Evolutionary conservation across 2,113 vertebrate genomes (phyloP).

Genomic region (Orcinus orca): DNA sequence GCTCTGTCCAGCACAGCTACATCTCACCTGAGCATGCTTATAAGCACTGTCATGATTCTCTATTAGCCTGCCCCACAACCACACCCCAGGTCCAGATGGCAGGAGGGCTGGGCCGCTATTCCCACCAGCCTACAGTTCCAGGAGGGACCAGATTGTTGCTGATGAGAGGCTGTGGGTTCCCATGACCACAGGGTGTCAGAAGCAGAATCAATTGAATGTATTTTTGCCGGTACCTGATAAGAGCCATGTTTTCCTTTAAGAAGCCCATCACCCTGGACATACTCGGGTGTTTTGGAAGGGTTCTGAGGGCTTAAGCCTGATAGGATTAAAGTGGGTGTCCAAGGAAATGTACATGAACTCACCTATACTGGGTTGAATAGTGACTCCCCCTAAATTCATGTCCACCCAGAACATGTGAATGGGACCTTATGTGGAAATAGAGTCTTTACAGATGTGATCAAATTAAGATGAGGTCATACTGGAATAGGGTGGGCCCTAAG

Average conservation of each 20-base stretch:
- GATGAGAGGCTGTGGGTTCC: not conserved
- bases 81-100: not conserved
- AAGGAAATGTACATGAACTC: not conserved
- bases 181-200: not conserved
- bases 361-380: not conserved
- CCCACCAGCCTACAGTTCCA: not conserved
- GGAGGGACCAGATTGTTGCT: not conserved
- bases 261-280: not conserved
- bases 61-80: not conserved
- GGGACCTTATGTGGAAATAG: not conserved
- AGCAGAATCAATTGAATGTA: not conserved
- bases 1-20: not conserved
- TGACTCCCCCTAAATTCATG: not conserved
- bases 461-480: not conserved
- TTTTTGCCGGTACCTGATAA: not conserved
- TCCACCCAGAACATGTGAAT: not conserved
- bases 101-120: not conserved
- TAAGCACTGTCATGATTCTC: not conserved
- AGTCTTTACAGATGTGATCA: not conserved
- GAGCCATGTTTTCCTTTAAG: not conserved
- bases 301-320: not conserved
- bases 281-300: not conserved
- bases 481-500: not conserved
- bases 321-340: not conserved
- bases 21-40: too few species aligned